phyloP scores from a whole-genome alignment of 2,888 invertebrate species.

The Zhuqinia jingwanae region DNA sequence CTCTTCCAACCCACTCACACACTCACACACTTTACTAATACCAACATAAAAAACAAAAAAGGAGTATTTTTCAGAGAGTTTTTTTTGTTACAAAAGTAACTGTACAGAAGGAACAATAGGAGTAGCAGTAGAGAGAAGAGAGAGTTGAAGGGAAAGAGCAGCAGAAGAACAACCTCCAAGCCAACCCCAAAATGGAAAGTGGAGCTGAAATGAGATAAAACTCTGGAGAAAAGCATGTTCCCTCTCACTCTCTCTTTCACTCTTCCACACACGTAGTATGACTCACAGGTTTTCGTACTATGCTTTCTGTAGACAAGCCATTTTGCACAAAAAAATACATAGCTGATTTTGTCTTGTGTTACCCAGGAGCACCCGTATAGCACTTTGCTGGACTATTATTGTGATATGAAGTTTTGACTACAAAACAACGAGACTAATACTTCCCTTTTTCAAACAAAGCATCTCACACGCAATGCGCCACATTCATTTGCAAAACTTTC shows the following conservation, averaged over 20 bases:
- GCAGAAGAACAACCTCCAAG: neutral
- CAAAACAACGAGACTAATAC: too few relatives aligned
- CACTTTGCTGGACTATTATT: neutral
- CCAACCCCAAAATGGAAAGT: constrained; percentile 53
- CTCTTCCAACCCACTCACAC: neutral
- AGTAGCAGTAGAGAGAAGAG: neutral
- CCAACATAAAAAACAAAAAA: neutral
- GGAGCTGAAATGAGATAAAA: constrained; percentile 32
- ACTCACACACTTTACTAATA: neutral
- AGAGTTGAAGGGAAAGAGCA: neutral
- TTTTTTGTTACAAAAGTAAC: neutral
- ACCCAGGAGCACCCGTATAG: neutral
- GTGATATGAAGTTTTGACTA: too few relatives aligned
- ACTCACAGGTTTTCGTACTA: neutral
- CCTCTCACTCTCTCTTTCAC: neutral
- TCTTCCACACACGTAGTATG: neutral
- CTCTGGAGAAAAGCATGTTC: constrained; percentile 49
- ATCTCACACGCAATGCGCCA: too few relatives aligned
- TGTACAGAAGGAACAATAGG: neutral
- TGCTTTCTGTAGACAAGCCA: neutral
- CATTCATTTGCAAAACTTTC: neutral
- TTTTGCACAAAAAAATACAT: neutral
- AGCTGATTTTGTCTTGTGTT: constrained; percentile 1
- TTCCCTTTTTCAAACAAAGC: too few relatives aligned
- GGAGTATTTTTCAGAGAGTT: neutral